Base-by-base conservation (phyloP, 2,888 invertebrate species). In the Podabrus alpinus region DNA sequence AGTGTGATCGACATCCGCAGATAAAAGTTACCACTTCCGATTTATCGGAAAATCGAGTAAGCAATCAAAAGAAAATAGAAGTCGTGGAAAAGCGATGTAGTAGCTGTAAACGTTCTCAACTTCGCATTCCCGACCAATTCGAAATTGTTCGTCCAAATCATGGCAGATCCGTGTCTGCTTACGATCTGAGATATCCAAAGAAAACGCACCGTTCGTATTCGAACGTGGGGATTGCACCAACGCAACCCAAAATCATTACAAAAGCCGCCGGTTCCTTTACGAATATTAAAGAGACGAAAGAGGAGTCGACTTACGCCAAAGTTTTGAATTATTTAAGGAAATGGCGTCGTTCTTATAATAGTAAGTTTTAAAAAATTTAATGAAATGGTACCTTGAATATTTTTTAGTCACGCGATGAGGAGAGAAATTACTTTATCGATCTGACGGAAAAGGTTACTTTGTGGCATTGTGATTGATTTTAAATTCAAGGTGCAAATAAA, bases 311-410 rank as follows among this genome's bases (percentile, higher is more conserved):
- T 3, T 83, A 82, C 70, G 79, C 81, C 24, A 82, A 78, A 74
- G 73, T 85, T 73, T 73, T 82, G 74, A 80, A 81, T 72, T 84
- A 82, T 75, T 85, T 85, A 82, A 85, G 80, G 80, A 82, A 81
- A 77, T 79, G 85, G 71, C 82, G 84, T 71, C 82, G 80, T 74
- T 82, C 84, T 16, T 69, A 84, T 21, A 82, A 78, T 74, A 81
- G 82, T 79, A 80, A 81, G 81, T 81, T 61, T 61, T 16, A 61
- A 59, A 15, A 16, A 61, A 61, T 61, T 61, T 15, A 61, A 16
- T 11, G 17, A 61, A 61, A 61, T 61, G 15, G 15, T 61, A 15
- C 16, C 61, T 61, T 61, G 16, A 64, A 17, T 16, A 62, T n/a
- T 25, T 62, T 62, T 15, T 16, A 29, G 62, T 29, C 62, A 62